Base-by-base conservation (phyloP, 2,888 invertebrate genomes). In the Tenodera sinensis region DNA sequence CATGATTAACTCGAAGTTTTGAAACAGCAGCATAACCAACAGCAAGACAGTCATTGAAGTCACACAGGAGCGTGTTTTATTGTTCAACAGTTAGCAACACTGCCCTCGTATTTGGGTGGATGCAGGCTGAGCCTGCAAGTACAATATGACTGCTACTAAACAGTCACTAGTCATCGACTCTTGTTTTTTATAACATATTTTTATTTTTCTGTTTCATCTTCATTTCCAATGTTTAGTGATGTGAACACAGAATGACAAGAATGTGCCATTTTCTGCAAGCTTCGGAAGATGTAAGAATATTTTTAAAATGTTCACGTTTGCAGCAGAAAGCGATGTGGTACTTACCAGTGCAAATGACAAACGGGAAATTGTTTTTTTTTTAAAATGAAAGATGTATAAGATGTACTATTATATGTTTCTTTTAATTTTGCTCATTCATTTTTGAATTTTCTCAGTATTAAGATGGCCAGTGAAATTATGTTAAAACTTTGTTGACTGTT, bases 221-320 rank as follows among this genome's bases (percentile, higher is more conserved):
- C 25, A 71, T 71, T 42, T 42, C 42, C 42, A 42, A 12, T 42
- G 42, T 42, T 12, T 42, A 42, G 42, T 42, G 9, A 42, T 42
- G 12, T 42, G 12, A 42, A 42, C 42, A 42, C 42, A 42, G 42
- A 42, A 42, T 34, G 34, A 34, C 12, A 87, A 83, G 82, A 83
- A 54, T 86, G 87, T 87, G 87, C 87, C 87, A 87, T 87, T 42
- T 87, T 87, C 87, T 87, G 82, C 87, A 82, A 87, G 83, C 87
- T 87, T 87, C 30, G 54, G 54, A 71, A 20, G 20, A 20, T 20
- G 54, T 20, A 20, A 71, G 54, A 71, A 71, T 71, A 71, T 71
- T 71, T 54, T 71, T 71, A 71, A 71, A 71, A 84, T 28, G 20
- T 84, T n/a, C 20, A 2, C 8, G 28, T 84, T 34, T 83, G 28